These are phyloP conservation scores for Gnathochromis pfefferi DNA, from an alignment of 2,113 vertebrate genomes.

Conservation along the genomic window DNA sequence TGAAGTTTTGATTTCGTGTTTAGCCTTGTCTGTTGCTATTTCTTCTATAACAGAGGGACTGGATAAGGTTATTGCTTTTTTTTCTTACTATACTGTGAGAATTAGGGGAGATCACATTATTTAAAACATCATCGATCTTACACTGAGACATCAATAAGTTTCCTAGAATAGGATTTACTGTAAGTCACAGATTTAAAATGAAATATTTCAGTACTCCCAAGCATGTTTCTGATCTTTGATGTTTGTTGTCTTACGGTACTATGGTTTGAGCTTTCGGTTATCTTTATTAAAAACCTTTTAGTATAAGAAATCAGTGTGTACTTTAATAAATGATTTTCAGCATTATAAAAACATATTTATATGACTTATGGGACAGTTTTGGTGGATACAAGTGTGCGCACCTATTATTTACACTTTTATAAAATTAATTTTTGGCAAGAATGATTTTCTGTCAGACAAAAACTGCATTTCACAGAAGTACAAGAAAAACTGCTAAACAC, in stretches of 20 bases:
- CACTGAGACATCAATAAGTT: conserved; percentile 55
- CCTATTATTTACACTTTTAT: background rate
- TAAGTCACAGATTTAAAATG: conserved; percentile 27
- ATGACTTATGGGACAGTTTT: background rate
- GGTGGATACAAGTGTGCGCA: background rate
- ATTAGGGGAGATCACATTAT: background rate
- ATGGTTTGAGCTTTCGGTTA: conserved; percentile 34
- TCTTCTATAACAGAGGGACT: background rate
- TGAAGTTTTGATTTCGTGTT: conserved; percentile 35
- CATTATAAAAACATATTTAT: background rate
- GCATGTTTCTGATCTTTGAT: conserved; percentile 3
- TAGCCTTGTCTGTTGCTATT: background rate
- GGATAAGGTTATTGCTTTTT: background rate
- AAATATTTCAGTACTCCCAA: conserved; percentile 26
- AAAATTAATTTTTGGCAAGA: background rate
- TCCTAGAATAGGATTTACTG: conserved; percentile 51
- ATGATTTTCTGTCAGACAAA: background rate
- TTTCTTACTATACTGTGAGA: conserved; percentile 55
- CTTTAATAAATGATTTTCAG: background rate
- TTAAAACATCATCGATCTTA: conserved; percentile 41
- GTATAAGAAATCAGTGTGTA: background rate
- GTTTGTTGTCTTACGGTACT: conserved; percentile 41
- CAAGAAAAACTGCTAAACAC: background rate
- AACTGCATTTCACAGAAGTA: background rate
- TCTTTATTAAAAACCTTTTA: conserved; percentile 51